Conservation (phyloP, 1,140 invertebrate genomes). For the Metopolophium dirhodum region DNA sequence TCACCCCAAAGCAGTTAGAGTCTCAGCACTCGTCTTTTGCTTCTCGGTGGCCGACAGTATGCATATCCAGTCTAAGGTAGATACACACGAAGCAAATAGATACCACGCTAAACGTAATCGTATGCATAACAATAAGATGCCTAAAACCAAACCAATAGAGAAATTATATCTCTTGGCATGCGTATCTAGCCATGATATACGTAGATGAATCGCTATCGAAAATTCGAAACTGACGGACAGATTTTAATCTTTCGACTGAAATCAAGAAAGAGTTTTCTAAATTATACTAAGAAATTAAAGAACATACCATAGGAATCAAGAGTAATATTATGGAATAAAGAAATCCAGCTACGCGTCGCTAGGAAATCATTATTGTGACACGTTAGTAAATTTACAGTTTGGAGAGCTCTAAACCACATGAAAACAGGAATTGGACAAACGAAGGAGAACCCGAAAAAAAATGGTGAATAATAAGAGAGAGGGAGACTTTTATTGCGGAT, state of each 20-base stretch:
- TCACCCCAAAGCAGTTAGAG: not conserved
- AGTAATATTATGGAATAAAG: not conserved
- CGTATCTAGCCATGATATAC: not conserved
- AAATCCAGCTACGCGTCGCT: not conserved
- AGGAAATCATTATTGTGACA: not conserved
- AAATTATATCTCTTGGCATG: not conserved
- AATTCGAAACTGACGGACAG: not conserved
- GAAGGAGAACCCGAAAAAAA: not conserved
- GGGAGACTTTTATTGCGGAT: not conserved
- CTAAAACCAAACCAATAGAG: not conserved
- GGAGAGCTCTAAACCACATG: not conserved
- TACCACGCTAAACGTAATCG: not conserved
- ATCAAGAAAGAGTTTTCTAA: too few relatives aligned
- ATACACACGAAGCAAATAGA: not conserved
- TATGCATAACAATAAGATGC: not conserved
- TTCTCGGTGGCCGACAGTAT: not conserved
- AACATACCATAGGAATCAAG: not conserved
- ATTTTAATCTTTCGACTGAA: too few relatives aligned
- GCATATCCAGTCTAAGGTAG: not conserved
- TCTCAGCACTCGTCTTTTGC: not conserved
- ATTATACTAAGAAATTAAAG: not conserved
- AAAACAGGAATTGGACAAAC: not conserved
- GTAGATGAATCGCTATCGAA: not conserved
- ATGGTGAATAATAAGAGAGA: not conserved
- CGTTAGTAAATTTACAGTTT: not conserved